These are phyloP conservation scores for Styela plicata DNA, from an alignment of 23 tunicate genomes.

Conservation along the genomic window DNA sequence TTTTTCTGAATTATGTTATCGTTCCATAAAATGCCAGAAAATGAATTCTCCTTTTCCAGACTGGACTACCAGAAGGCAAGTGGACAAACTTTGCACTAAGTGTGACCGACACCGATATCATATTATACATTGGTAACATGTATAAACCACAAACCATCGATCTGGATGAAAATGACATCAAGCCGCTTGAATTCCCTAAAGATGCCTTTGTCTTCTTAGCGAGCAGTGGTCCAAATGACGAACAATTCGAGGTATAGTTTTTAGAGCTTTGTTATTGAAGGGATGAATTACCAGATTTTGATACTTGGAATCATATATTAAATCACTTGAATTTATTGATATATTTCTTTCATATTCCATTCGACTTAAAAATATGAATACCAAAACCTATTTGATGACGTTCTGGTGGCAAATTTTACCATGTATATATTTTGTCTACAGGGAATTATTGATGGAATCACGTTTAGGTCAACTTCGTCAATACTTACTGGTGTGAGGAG, in stretches of 20 bases:
- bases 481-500: neutral
- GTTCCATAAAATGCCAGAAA: too few relatives aligned
- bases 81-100: constrained; percentile 14
- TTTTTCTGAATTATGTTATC: too few relatives aligned
- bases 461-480: neutral
- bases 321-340: too few relatives aligned
- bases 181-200: neutral
- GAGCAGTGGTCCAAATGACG: neutral
- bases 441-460: neutral
- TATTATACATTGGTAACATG: neutral
- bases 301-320: too few relatives aligned
- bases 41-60: too few relatives aligned
- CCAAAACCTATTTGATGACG: too few relatives aligned
- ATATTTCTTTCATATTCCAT: too few relatives aligned
- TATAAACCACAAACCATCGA: neutral
- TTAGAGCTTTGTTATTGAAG: too few relatives aligned
- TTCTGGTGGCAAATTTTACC: too few relatives aligned
- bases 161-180: neutral
- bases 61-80: neutral
- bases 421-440: neutral
- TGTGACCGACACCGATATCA: neutral
- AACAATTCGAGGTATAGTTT: neutral
- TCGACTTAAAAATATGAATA: too few relatives aligned
- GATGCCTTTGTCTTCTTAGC: neutral
- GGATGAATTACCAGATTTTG: too few relatives aligned